These are phyloP conservation scores for Monoplex corrugatus DNA, from an alignment of 2,888 invertebrate species.

Conservation along the genomic window DNA sequence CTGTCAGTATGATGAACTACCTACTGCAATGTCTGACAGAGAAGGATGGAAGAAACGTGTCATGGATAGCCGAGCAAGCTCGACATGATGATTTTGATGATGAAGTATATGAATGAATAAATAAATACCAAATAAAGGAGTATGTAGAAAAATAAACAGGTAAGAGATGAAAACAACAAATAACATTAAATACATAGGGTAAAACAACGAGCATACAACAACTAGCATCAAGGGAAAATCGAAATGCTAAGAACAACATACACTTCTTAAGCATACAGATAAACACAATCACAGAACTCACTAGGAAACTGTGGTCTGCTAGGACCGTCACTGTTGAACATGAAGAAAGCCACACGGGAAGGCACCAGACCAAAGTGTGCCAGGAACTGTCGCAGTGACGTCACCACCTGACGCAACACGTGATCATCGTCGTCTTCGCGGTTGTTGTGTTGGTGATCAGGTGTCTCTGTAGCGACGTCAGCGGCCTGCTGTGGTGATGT, in stretches of 20 bases:
- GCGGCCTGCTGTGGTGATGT: background rate
- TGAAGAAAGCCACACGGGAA: background rate
- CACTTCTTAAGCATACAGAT: background rate
- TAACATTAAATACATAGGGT: too few relatives aligned
- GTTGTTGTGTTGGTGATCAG: background rate
- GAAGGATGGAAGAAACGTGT: too few relatives aligned
- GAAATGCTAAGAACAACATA: background rate
- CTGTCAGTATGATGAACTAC: too few relatives aligned
- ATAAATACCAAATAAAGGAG: too few relatives aligned
- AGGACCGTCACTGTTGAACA: background rate
- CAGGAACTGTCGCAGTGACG: slow-evolving; percentile 13
- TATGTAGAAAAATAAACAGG: too few relatives aligned
- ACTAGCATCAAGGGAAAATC: too few relatives aligned
- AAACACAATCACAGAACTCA: background rate
- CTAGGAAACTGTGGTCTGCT: background rate
- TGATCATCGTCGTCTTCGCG: background rate
- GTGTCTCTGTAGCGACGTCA: background rate
- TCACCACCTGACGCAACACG: background rate
- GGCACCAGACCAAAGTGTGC: slow-evolving; percentile 2
- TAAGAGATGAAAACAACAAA: too few relatives aligned
- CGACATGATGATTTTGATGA: too few relatives aligned
- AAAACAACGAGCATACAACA: too few relatives aligned
- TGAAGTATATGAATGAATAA: too few relatives aligned
- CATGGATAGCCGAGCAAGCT: too few relatives aligned
- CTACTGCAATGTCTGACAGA: too few relatives aligned